Base-by-base conservation (phyloP, 2,113 vertebrate species). In the Gavialis gangeticus region DNA sequence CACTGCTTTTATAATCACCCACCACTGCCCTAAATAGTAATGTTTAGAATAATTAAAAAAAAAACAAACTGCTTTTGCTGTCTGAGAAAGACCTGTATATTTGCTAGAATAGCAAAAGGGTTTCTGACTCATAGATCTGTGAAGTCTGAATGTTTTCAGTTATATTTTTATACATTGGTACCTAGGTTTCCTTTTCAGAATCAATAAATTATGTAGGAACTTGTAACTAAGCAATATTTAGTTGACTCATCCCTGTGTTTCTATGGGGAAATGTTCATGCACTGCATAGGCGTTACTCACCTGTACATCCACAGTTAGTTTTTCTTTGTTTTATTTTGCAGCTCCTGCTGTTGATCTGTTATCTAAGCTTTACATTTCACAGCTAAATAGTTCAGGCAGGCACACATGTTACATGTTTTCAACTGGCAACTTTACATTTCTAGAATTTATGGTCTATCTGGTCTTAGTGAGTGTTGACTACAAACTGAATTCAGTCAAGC, bases 351-450 rank as follows among this genome's bases (percentile, higher is more conserved):
- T 93, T 0, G 0, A 69, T 64, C 13, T 73, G 21, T 46, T 60
- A 71, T 37, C 5, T 71, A 24, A 6, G 1, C 55, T 88, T 90
- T 64, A 55, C 8, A 17, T 25, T 34, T 28, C 4, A 62, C 27
- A 86, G 54, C n/a, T 46, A 88, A 80, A 76, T 27, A n/a, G 12
- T 62, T 82, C 34, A 67, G 37, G 3, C 82, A 71, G 27, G 28
- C 34, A 46, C 3, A 6, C 22, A 16, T 27, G 37, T 62, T 85
- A 5, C 15, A 24, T 17, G 34, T 82, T 16, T 78, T 69, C 60
- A 80, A 5, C 66, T 6, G 19, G 0, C 0, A 37, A 62, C 37
- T 85, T 75, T 66, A 22, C 18, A 73, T 10, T 76, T 21, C 7
- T 15, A 81, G 46, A 85, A 91, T 85, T 89, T 57, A 84, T 88